phyloP scores from a whole-genome alignment of 2,113 vertebrate species.

The Apodemus speciosus region DNA sequence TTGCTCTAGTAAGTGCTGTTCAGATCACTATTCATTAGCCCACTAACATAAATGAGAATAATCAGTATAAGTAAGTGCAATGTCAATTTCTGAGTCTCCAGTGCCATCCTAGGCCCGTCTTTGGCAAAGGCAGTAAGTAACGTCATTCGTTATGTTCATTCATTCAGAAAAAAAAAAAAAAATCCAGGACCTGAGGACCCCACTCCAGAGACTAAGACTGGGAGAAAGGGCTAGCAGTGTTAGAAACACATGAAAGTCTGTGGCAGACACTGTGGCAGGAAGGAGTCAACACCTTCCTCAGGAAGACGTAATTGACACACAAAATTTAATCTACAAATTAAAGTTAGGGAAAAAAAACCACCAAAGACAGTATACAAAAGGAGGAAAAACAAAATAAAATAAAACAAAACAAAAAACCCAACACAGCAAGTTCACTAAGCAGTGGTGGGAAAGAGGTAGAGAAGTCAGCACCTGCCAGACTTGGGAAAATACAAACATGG shows the following conservation, averaged over 20 bases:
- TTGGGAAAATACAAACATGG: not conserved
- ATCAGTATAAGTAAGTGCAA: not conserved
- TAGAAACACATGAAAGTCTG: not conserved
- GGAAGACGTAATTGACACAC: not conserved
- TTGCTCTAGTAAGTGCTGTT: not conserved
- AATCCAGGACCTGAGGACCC: not conserved
- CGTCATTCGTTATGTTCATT: not conserved
- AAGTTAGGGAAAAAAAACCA: not conserved
- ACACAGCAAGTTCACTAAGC: too few relatives aligned
- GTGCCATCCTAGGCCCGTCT: not conserved
- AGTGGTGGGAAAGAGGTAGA: not conserved
- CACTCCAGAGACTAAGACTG: not conserved
- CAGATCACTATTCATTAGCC: too few relatives aligned
- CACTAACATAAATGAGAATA: not conserved
- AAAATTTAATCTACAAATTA: not conserved
- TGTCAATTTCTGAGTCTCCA: not conserved
- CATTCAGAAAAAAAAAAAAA: not conserved
- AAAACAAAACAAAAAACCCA: too few relatives aligned
- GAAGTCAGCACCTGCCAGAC: not conserved
- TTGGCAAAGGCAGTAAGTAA: not conserved
- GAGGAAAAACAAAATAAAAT: too few relatives aligned
- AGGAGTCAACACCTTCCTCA: not conserved
- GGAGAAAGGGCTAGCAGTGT: not conserved
- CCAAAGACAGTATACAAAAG: not conserved
- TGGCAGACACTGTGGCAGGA: not conserved